These are phyloP conservation scores for Lathamus discolor DNA, from an alignment of 2,113 vertebrate genomes.

Conservation along the genomic window DNA sequence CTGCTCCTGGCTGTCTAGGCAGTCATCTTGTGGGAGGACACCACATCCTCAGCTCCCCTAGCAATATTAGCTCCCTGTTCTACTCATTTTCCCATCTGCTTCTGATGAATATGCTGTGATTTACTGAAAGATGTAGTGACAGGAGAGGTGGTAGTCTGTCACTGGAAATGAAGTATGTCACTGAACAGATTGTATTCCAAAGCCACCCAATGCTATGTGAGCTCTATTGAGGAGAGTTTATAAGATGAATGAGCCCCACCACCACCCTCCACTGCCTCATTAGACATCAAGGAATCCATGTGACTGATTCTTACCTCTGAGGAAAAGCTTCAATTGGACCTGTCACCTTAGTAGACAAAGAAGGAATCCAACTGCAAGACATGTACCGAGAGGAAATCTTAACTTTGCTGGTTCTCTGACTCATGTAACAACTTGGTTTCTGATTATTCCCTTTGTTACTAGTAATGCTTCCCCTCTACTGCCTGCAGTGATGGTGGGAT, in stretches of 20 bases:
- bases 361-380: not conserved
- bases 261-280: fast-evolving
- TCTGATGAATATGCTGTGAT: not conserved
- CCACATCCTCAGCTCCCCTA: not conserved
- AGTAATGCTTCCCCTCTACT: not conserved
- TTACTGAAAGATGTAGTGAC: not conserved
- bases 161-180: constrained; percentile 31
- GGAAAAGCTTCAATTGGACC: constrained; percentile 1
- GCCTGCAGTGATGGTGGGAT: not conserved
- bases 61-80: not conserved
- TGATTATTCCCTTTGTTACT: not conserved
- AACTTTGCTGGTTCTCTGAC: not conserved
- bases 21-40: not conserved
- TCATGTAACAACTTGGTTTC: not conserved
- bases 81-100: not conserved
- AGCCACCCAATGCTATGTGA: not conserved
- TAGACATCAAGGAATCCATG: not conserved
- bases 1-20: not conserved
- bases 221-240: not conserved
- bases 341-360: constrained; percentile 14
- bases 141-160: constrained; percentile 19
- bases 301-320: not conserved
- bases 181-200: not conserved
- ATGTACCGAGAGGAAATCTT: constrained; percentile 23
- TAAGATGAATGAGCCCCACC: not conserved